Evolutionary conservation across 2,113 vertebrate genomes (phyloP).

Genomic region (Colossoma macropomum): DNA sequence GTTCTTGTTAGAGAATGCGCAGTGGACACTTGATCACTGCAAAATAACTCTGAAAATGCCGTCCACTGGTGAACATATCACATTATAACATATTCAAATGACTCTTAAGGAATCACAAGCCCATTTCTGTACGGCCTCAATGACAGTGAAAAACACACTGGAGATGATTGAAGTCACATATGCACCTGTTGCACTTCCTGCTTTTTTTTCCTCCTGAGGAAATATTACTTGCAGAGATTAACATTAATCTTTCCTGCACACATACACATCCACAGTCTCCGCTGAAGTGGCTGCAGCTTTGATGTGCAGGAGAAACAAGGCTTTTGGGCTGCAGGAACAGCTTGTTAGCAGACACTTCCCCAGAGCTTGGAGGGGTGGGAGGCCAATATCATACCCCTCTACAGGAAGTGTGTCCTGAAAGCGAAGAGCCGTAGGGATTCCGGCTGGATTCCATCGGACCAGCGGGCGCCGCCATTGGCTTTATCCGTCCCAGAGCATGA

Average conservation of each 20-base stretch:
- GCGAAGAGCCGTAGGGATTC: constrained; percentile 53
- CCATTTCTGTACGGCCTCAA: background rate
- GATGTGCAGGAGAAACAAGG: constrained; percentile 54
- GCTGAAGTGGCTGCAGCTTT: constrained; percentile 56
- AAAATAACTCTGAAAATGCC: too few relatives aligned
- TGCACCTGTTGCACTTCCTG: constrained; percentile 44
- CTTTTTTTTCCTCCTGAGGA: constrained; percentile 21
- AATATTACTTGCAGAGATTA: constrained; percentile 50
- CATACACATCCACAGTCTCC: constrained; percentile 19
- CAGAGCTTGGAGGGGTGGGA: constrained; percentile 40
- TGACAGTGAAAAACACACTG: background rate
- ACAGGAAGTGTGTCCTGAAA: constrained; percentile 60
- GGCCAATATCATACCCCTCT: constrained; percentile 54
- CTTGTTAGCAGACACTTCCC: constrained; percentile 49
- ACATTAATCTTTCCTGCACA: constrained; percentile 49
- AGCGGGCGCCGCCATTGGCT: constrained; percentile 60
- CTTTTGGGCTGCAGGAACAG: constrained; percentile 43
- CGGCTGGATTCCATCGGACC: constrained; percentile 51
- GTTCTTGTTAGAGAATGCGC: too few relatives aligned
- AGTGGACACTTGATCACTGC: too few relatives aligned
- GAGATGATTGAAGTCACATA: constrained; percentile 26
- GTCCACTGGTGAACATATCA: too few relatives aligned
- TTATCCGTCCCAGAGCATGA: constrained; percentile 65
- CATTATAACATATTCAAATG: too few relatives aligned
- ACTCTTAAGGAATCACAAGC: too few relatives aligned